These are phyloP conservation scores for Heliornis fulica DNA, from an alignment of 2,113 vertebrate genomes.

Conservation along the genomic window DNA sequence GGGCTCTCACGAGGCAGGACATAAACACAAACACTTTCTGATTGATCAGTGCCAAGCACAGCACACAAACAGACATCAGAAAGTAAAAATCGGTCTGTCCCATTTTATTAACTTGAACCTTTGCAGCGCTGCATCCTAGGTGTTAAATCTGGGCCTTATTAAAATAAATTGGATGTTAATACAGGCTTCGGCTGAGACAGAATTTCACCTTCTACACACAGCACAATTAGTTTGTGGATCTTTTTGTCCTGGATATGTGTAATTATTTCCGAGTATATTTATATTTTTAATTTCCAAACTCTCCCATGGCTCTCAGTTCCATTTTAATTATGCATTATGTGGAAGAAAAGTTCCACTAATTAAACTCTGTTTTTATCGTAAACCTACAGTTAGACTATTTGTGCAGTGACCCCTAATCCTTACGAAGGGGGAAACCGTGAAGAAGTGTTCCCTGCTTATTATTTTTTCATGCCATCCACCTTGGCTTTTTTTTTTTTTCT, in stretches of 20 bases:
- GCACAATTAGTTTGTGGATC: slow-evolving; percentile 3
- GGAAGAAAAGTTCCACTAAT: slow-evolving; percentile 35
- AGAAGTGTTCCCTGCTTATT: neutral
- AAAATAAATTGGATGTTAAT: slow-evolving; percentile 35
- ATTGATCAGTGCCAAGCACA: neutral
- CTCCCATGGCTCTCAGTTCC: neutral
- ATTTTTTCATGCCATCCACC: neutral
- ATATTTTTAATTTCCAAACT: slow-evolving; percentile 30
- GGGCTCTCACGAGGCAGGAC: neutral
- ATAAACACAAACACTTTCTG: neutral
- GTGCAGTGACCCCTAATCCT: neutral
- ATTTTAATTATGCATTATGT: slow-evolving; percentile 35
- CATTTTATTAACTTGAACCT: neutral
- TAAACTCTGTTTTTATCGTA: slow-evolving; percentile 9
- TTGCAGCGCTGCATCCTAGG: neutral
- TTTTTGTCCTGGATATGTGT: neutral
- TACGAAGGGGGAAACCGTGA: neutral
- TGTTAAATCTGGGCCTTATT: neutral
- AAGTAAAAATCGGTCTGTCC: neutral
- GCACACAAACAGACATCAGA: neutral
- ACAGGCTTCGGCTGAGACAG: neutral
- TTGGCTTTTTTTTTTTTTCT: neutral
- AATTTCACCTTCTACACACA: neutral
- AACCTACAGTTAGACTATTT: neutral
- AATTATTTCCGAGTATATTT: slow-evolving; percentile 47